Percentiles rank a stretch among this genome's conserved stretches.
Evolutionary conservation across 2,113 vertebrate genomes (phyloP).

Genomic region (Fregata magnificens): DNA sequence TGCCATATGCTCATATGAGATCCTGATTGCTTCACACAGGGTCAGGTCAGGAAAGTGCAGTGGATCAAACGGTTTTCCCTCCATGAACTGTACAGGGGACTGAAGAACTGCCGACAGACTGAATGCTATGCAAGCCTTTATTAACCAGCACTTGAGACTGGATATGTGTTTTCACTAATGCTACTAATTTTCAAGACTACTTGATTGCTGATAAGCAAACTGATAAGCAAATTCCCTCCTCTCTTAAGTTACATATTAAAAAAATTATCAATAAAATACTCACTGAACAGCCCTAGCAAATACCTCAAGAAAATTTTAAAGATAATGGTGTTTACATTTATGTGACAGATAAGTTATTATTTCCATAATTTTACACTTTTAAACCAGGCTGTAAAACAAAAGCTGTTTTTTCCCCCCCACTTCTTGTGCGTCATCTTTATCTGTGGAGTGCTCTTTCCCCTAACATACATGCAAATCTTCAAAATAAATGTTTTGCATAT

Average conservation of each 20-base stretch:
- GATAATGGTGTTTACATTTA: neutral
- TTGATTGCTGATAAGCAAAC: neutral
- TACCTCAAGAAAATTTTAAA: neutral
- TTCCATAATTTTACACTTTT: neutral
- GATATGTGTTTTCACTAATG: neutral
- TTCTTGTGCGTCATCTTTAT: neutral
- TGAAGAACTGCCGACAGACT: neutral
- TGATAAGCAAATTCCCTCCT: neutral
- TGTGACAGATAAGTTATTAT: neutral
- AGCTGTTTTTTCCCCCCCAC: neutral
- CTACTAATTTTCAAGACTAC: neutral
- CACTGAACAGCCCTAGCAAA: neutral
- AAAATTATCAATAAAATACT: neutral
- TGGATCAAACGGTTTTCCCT: neutral
- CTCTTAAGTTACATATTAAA: neutral
- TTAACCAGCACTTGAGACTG: neutral
- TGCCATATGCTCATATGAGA: neutral
- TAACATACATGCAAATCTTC: neutral
- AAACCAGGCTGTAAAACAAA: neutral
- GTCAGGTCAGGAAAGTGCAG: neutral
- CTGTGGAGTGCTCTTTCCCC: neutral
- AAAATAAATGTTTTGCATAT: neutral
- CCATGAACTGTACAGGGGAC: neutral
- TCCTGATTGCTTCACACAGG: neutral
- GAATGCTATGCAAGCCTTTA: neutral